These are phyloP conservation scores for Anguilla megastoma DNA, from an alignment of 2,797 vertebrate species.

Conservation along the genomic window DNA sequence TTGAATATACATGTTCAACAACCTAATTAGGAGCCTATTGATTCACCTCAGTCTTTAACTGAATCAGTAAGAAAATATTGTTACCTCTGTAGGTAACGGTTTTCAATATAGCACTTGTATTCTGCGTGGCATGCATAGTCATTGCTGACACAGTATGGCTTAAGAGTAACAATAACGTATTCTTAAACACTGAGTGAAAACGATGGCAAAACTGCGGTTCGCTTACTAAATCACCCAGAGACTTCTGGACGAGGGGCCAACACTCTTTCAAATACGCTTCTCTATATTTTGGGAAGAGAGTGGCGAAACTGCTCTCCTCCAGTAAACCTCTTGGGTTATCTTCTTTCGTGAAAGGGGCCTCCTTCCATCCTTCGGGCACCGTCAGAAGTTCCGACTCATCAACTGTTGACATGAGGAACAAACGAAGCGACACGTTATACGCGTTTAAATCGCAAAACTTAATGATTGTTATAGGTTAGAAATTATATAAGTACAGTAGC, in stretches of 20 bases:
- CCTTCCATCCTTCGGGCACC: conserved; percentile 95
- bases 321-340: conserved; percentile 90
- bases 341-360: conserved; percentile 80
- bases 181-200: neutral
- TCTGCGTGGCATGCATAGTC: too few relatives aligned
- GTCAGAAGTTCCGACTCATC: conserved; percentile 86
- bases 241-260: conserved; percentile 92
- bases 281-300: conserved; percentile 91
- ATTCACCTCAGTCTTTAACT: too few relatives aligned
- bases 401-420: conserved; percentile 42
- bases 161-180: too few relatives aligned
- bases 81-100: too few relatives aligned
- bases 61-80: too few relatives aligned
- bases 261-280: conserved; percentile 92
- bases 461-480: conserved; percentile 3
- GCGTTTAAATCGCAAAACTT: neutral
- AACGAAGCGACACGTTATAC: neutral
- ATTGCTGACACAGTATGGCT: too few relatives aligned
- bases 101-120: too few relatives aligned
- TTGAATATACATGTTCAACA: too few relatives aligned
- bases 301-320: conserved; percentile 97
- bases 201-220: neutral
- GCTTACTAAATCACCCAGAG: conserved; percentile 79
- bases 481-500: neutral
- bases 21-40: too few relatives aligned